Evolutionary conservation across 2,113 vertebrate species (phyloP).

Genomic region (Barnardius zonarius): DNA sequence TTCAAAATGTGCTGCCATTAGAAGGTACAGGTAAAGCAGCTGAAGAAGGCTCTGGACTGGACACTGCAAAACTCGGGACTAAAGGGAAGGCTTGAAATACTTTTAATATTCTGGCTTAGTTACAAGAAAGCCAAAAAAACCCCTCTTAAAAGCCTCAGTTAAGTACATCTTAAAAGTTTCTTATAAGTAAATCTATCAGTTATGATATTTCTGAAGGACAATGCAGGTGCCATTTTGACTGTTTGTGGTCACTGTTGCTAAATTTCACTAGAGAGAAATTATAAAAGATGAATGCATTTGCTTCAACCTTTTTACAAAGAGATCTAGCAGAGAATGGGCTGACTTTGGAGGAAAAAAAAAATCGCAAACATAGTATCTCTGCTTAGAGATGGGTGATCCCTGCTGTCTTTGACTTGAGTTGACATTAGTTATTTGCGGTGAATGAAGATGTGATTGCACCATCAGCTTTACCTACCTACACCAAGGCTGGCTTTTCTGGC

Average conservation of each 20-base stretch:
- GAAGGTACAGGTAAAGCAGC: background rate
- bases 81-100: background rate
- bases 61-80: background rate
- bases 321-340: background rate
- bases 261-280: background rate
- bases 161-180: background rate
- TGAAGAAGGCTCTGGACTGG: background rate
- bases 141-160: background rate
- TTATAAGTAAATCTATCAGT: background rate
- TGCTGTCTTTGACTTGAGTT: background rate
- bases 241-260: background rate
- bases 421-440: background rate
- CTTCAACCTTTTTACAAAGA: background rate
- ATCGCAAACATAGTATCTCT: background rate
- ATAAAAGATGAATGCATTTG: background rate
- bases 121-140: background rate
- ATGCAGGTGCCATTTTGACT: background rate
- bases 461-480: background rate
- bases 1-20: background rate
- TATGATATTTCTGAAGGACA: background rate
- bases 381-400: background rate
- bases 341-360: background rate
- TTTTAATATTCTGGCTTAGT: background rate
- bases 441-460: background rate
- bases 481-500: background rate